Percentiles rank a stretch among this genome's conserved stretches.
These are phyloP conservation scores for Parascotia fuliginaria DNA, from an alignment of 2,888 invertebrate species.

Conservation along the genomic window DNA sequence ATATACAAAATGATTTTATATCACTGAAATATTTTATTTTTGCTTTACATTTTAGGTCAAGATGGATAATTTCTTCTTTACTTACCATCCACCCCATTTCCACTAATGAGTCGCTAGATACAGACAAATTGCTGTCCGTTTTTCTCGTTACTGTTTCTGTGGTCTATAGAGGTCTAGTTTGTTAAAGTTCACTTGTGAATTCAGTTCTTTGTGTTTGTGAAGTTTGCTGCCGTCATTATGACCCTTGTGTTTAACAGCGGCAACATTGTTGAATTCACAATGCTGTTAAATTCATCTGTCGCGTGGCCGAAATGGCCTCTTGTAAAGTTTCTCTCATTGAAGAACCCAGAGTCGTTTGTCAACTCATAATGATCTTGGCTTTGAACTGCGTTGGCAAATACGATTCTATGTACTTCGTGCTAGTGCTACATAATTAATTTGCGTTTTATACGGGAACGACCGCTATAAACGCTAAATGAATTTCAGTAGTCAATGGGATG, in stretches of 20 bases:
- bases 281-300: conserved; percentile 56
- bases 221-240: conserved; percentile 17
- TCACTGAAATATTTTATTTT: conserved; percentile 11
- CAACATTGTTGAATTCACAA: conserved; percentile 51
- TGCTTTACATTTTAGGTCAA: conserved; percentile 26
- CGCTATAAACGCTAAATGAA: conserved; percentile 20
- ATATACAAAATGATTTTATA: neutral
- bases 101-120: conserved; percentile 36
- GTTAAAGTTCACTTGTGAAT: conserved; percentile 28
- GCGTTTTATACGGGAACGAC: conserved; percentile 29
- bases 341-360: conserved; percentile 55
- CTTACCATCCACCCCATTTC: conserved; percentile 22
- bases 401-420: conserved; percentile 21
- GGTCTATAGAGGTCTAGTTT: conserved; percentile 24
- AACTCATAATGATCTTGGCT: conserved; percentile 50
- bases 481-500: conserved; percentile 21
- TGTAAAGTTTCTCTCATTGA: conserved; percentile 54
- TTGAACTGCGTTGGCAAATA: conserved; percentile 42
- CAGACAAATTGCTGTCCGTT: conserved; percentile 36
- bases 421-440: conserved; percentile 42
- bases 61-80: conserved; percentile 19
- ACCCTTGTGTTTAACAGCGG: conserved; percentile 26
- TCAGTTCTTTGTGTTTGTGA: conserved; percentile 14
- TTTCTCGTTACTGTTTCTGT: conserved; percentile 26
- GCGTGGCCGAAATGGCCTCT: conserved; percentile 50